Conservation (phyloP, 2,113 vertebrate species). For the Pungitius pungitius region DNA sequence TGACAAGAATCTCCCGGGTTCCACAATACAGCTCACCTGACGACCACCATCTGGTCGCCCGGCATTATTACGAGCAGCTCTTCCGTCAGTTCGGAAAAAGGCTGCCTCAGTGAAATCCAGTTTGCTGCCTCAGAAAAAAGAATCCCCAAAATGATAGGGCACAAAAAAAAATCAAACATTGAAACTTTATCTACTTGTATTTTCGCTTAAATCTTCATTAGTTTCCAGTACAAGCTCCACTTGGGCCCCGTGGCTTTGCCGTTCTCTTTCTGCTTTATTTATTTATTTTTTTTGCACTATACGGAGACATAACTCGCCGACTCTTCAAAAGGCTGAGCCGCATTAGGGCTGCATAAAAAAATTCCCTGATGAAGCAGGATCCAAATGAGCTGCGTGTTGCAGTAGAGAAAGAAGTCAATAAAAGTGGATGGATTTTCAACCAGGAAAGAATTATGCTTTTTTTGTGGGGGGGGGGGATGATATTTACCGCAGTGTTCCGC, state of each 20-base stretch:
- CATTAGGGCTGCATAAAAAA: slow-evolving; percentile 72
- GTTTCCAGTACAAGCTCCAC: slow-evolving; percentile 31
- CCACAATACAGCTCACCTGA: slow-evolving; percentile 55
- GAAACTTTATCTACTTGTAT: slow-evolving; percentile 35
- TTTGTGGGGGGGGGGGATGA: slow-evolving; percentile 64
- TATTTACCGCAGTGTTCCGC: slow-evolving; percentile 56
- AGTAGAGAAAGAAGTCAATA: slow-evolving; percentile 69
- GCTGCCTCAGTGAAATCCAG: too few species aligned
- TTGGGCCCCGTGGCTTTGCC: slow-evolving; percentile 43
- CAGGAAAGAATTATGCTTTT: slow-evolving; percentile 65
- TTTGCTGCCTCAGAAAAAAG: too few species aligned
- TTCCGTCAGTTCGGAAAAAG: not conserved
- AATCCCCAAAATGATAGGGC: slow-evolving; percentile 4
- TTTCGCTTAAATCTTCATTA: slow-evolving; percentile 29
- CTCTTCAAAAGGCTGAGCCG: slow-evolving; percentile 66
- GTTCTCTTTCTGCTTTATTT: slow-evolving; percentile 48
- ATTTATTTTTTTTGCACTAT: slow-evolving; percentile 35
- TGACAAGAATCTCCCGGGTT: not conserved
- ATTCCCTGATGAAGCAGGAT: slow-evolving; percentile 75
- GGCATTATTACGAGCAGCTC: slow-evolving; percentile 26
- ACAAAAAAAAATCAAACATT: not conserved
- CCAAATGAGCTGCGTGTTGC: slow-evolving; percentile 73
- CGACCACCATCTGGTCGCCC: slow-evolving; percentile 49
- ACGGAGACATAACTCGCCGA: slow-evolving; percentile 68
- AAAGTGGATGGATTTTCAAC: slow-evolving; percentile 69